A percentile compares a stretch with the other conserved stretches of the same genome.
phyloP scores from a whole-genome alignment of 2,113 vertebrate species.

The Oncorhynchus nerka region DNA sequence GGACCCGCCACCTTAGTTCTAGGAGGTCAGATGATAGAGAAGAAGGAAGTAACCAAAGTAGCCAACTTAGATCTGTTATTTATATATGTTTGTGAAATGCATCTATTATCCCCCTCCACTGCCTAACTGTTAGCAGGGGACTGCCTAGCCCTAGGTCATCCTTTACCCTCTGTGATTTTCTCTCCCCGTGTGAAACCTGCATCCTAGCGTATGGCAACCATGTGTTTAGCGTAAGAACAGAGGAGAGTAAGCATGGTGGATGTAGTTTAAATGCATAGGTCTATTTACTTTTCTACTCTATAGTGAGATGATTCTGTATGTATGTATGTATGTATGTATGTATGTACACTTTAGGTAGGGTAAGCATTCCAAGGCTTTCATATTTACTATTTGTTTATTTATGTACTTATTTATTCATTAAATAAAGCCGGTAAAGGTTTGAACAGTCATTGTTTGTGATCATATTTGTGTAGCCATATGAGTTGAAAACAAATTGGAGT shows the following conservation, averaged over 20 bases:
- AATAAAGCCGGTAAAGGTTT: not conserved
- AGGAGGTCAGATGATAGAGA: slow-evolving; percentile 43
- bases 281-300: slow-evolving; percentile 7
- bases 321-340: not conserved
- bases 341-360: slow-evolving; percentile 16
- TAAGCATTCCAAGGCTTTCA: slow-evolving; percentile 20
- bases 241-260: slow-evolving; percentile 2
- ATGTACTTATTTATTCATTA: slow-evolving; percentile 16
- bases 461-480: no score
- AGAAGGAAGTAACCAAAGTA: slow-evolving; percentile 55
- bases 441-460: no score
- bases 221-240: slow-evolving; percentile 5
- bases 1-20: slow-evolving; percentile 19
- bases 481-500: no score
- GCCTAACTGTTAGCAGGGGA: slow-evolving; percentile 19
- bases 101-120: slow-evolving; percentile 25
- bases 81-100: slow-evolving; percentile 47
- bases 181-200: slow-evolving; percentile 16
- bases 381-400: slow-evolving; percentile 30
- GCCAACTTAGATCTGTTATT: slow-evolving; percentile 51
- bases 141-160: slow-evolving; percentile 29
- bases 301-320: not conserved
- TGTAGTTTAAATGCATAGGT: slow-evolving; percentile 7
- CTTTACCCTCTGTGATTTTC: slow-evolving; percentile 25
- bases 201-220: slow-evolving; percentile 8